Evolutionary conservation across 2,113 vertebrate genomes (phyloP).

Genomic region (Myocastor coypus): DNA sequence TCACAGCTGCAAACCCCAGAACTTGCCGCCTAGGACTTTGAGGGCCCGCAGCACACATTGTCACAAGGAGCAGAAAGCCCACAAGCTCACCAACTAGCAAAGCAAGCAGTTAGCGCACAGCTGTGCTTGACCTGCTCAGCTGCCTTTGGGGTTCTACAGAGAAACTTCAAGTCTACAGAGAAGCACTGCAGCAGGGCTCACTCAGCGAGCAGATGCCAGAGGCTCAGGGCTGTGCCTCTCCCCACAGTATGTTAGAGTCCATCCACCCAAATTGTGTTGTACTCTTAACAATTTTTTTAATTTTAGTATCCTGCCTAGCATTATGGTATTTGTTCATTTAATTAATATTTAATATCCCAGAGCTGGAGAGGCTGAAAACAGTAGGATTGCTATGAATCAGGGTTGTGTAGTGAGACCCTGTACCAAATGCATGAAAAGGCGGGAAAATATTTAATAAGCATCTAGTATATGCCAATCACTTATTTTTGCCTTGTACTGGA

Average conservation of each 20-base stretch:
- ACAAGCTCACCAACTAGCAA: not conserved
- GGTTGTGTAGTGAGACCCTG: too few relatives aligned
- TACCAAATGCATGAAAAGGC: too few relatives aligned
- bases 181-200: not conserved
- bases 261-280: not conserved
- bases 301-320: not conserved
- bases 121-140: not conserved
- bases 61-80: not conserved
- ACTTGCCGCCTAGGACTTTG: not conserved
- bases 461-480: not conserved
- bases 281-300: not conserved
- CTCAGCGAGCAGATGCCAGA: not conserved
- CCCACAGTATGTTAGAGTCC: not conserved
- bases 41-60: not conserved
- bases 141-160: not conserved
- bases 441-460: not conserved
- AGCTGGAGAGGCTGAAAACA: too few relatives aligned
- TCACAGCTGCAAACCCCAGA: not conserved
- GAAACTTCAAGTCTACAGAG: not conserved
- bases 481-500: not conserved
- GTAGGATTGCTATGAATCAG: too few relatives aligned
- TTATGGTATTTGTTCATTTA: not conserved
- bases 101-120: not conserved
- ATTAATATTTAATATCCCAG: not conserved
- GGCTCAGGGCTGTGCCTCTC: not conserved